A percentile compares a stretch with the other conserved stretches of the same genome.
Conservation (phyloP, 2,888 invertebrate genomes). For the Acronicta aceris region DNA sequence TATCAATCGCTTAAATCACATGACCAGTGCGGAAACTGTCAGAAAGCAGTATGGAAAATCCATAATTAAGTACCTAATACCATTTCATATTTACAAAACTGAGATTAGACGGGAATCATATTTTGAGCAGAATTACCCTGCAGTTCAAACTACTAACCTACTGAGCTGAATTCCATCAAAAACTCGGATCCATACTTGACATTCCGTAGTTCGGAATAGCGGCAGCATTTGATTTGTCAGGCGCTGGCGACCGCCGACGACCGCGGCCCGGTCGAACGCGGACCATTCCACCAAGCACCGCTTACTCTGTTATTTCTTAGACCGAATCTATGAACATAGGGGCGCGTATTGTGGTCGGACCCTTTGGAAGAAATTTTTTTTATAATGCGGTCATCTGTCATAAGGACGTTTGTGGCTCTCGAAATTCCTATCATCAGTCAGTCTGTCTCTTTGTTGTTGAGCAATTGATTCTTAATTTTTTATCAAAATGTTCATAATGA, state of each 20-base stretch:
- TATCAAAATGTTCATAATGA: no score
- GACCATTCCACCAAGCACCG: slow-evolving; percentile 24
- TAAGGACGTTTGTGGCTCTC: no score
- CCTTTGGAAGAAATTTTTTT: background rate
- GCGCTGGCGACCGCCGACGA: slow-evolving; percentile 10
- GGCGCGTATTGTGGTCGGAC: background rate
- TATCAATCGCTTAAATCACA: no score
- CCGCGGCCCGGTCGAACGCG: slow-evolving; percentile 9
- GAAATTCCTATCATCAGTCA: no score
- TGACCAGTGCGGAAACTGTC: no score
- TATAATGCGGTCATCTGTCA: background rate
- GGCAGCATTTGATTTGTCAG: slow-evolving; percentile 19
- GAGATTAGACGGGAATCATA: no score
- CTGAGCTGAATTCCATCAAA: slow-evolving; percentile 30
- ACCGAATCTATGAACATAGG: slow-evolving; percentile 29
- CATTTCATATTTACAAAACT: no score
- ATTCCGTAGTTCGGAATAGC: slow-evolving; percentile 14
- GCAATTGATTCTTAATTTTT: no score
- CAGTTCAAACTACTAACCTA: slow-evolving; percentile 8
- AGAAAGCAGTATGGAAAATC: no score
- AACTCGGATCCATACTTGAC: slow-evolving; percentile 11
- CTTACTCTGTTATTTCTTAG: slow-evolving; percentile 42
- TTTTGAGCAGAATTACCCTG: no score
- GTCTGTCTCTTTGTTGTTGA: no score
- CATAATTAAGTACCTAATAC: no score